Percentiles rank a stretch among this genome's conserved stretches.
phyloP scores from a whole-genome alignment of 2,888 invertebrate genomes.

The Lithosia quadra region DNA sequence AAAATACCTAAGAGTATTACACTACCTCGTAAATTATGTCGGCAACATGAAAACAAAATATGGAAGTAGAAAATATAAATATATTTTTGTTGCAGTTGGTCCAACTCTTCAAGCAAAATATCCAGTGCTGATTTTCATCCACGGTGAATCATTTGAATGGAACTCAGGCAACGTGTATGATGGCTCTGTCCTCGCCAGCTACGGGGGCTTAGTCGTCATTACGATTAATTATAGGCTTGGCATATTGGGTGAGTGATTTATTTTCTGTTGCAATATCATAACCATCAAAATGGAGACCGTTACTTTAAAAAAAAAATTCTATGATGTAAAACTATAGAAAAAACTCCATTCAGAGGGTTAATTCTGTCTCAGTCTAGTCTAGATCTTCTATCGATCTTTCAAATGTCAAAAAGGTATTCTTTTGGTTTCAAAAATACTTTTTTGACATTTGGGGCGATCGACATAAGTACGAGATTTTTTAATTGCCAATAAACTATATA shows the following conservation, averaged over 20 bases:
- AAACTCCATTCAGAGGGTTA: too few species aligned
- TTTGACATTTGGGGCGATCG: too few species aligned
- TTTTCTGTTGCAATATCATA: background rate
- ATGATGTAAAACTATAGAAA: too few species aligned
- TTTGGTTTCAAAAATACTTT: too few species aligned
- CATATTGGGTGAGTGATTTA: slow-evolving; percentile 89
- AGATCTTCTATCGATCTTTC: too few species aligned
- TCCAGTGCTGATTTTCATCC: slow-evolving; percentile 96
- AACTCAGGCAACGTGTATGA: slow-evolving; percentile 99
- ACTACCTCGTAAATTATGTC: background rate
- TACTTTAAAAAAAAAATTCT: too few species aligned
- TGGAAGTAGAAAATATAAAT: background rate
- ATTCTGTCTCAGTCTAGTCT: too few species aligned
- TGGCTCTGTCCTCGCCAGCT: slow-evolving; percentile 97
- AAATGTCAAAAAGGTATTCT: too few species aligned
- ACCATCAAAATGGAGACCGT: too few species aligned
- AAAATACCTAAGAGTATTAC: too few species aligned
- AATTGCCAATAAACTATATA: too few species aligned
- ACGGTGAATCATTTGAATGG: slow-evolving; percentile 98
- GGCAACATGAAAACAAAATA: background rate
- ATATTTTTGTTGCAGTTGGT: slow-evolving; percentile 87
- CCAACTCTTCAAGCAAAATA: slow-evolving; percentile 86
- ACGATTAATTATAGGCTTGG: slow-evolving; percentile 99
- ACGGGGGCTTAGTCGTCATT: slow-evolving; percentile 96
- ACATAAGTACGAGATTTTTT: too few species aligned